phyloP scores from a whole-genome alignment of 2,888 invertebrate species.

The Agrilus cyanescens region DNA sequence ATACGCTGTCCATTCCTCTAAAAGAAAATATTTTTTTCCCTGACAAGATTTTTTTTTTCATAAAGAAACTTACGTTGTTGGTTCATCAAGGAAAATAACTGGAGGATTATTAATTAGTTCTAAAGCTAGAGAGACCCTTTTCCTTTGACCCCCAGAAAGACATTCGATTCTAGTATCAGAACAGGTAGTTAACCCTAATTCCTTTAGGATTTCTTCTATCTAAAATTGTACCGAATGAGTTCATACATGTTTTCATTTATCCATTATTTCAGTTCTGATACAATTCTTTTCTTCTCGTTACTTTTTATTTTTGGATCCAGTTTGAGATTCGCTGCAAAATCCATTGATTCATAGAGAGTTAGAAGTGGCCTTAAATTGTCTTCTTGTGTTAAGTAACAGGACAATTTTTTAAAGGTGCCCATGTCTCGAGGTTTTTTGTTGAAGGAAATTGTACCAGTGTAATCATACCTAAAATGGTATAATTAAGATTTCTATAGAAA shows the following conservation, averaged over 20 bases:
- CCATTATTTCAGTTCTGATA: slow-evolving; percentile 32
- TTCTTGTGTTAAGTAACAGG: slow-evolving; percentile 74
- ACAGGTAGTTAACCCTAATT: slow-evolving; percentile 56
- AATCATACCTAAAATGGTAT: slow-evolving; percentile 33
- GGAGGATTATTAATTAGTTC: slow-evolving; percentile 76
- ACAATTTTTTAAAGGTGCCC: slow-evolving; percentile 58
- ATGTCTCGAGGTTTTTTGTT: slow-evolving; percentile 57
- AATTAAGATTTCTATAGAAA: no score
- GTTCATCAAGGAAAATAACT: slow-evolving; percentile 70
- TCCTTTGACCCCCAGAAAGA: slow-evolving; percentile 68
- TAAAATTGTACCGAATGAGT: slow-evolving; percentile 24
- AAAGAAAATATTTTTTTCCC: no score
- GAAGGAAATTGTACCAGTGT: slow-evolving; percentile 54
- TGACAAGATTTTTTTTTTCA: no score
- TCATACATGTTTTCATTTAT: no score
- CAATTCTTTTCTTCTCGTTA: slow-evolving; percentile 48
- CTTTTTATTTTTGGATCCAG: slow-evolving; percentile 47
- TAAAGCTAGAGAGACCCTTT: slow-evolving; percentile 61
- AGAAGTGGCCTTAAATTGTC: slow-evolving; percentile 59
- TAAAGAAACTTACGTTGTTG: slow-evolving; percentile 53
- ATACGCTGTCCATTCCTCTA: no score
- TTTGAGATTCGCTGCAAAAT: slow-evolving; percentile 62
- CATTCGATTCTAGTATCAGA: slow-evolving; percentile 50
- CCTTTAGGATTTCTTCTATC: slow-evolving; percentile 63
- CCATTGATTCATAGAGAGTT: slow-evolving; percentile 62